Conservation (phyloP, 30 jellyfish, hydroid and myxozoan genomes). For the Chrysaora quinquecirrha region DNA sequence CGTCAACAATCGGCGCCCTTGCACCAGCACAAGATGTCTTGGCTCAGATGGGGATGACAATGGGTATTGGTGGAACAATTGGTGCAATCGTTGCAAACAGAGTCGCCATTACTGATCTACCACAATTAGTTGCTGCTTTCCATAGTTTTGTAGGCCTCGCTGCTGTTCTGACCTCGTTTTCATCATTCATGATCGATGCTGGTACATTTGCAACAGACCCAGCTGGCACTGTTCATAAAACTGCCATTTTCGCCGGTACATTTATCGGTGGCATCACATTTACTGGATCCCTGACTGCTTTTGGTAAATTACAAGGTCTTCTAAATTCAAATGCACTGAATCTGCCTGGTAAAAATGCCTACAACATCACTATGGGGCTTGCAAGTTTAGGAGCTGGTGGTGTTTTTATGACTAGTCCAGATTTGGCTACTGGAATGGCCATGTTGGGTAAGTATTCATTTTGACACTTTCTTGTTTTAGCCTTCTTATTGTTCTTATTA, state of each 20-base stretch:
- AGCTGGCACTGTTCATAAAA: conserved; percentile 93
- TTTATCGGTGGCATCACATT: conserved; percentile 94
- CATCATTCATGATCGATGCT: conserved; percentile 76
- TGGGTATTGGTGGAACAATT: conserved; percentile 95
- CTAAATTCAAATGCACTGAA: conserved; percentile 78
- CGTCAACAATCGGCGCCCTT: conserved; percentile 83
- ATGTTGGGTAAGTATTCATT: conserved; percentile 86
- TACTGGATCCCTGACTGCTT: conserved; percentile 96
- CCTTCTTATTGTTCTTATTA: too few relatives aligned
- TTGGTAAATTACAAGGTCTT: conserved; percentile 93
- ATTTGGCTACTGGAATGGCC: conserved; percentile 74
- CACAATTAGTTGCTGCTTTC: conserved; percentile 94
- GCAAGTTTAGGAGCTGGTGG: conserved; percentile 94
- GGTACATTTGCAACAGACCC: conserved; percentile 93
- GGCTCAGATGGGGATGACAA: conserved; percentile 92
- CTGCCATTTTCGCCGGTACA: conserved; percentile 93
- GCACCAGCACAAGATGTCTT: conserved; percentile 85
- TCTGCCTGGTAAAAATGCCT: conserved; percentile 90
- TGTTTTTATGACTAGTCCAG: conserved; percentile 81
- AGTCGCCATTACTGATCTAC: conserved; percentile 91
- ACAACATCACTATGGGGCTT: conserved; percentile 84
- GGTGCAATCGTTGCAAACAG: conserved; percentile 93
- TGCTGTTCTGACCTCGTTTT: conserved; percentile 89
- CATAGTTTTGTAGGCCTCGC: conserved; percentile 98
- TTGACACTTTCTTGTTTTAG: too few relatives aligned